Base-by-base conservation (phyloP, 2,113 vertebrate species). In the Lathamus discolor region DNA sequence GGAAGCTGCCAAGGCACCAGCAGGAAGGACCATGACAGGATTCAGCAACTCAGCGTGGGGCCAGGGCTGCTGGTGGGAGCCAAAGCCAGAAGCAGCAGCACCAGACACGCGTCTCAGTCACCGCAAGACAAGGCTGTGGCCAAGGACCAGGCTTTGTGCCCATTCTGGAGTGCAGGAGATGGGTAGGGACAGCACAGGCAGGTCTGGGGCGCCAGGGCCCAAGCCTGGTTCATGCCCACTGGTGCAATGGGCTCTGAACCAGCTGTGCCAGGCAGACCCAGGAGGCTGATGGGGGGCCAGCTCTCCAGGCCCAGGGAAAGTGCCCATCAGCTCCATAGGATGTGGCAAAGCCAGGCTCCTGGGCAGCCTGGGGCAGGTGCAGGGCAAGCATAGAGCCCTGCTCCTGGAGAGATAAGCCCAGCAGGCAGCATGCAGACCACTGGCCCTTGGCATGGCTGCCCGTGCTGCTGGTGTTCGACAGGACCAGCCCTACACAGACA, bases 1-100 rank as follows among this genome's bases (percentile, higher is more conserved):
- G 74, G 46, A 69, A 37, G 43, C 3, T 18, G 41, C 88, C 0
- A 1, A n/a, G 28, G 3, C 0, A 2, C 54, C 0, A 1, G 19
- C 0, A 0, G 41, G 72, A 62, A 59, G 62, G n/a, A 18, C 4
- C 4, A 1, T 37, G 46, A 31, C 25, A 12, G 72, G 17, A 7
- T 52, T 25, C 3, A 2, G 3, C 31, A 10, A 23, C 84, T 62
- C 17, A 20, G 55, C 3, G 2, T 33, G 74, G 27, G 54, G 22
- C 35, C 6, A 23, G 31, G 52, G 43, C 49, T 4, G 4, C 51
- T 25, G 13, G n/a, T 25, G 51, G 64, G 51, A 68, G 10, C 28
- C 13, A 11, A 24, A 67, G 39, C 48, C 64, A 31, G 39, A 15
- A 17, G n/a, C 29, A 10, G 62, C 62, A n/a, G 51, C 52, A 35